These are phyloP conservation scores for Anoncus sp. DNA, from an alignment of 2,888 invertebrate species.

Conservation along the genomic window DNA sequence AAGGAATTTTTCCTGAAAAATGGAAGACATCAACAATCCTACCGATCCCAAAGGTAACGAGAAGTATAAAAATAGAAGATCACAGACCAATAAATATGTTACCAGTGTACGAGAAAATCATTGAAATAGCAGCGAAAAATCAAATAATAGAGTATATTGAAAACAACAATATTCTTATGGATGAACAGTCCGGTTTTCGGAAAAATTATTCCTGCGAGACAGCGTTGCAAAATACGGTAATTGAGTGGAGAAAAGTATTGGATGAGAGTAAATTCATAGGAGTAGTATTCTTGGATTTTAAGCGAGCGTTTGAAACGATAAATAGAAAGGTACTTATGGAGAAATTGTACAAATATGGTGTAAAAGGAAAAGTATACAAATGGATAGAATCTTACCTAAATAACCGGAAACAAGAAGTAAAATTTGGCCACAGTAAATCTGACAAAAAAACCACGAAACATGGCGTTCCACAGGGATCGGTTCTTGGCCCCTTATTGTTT, in stretches of 20 bases:
- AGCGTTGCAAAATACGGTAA: conserved; percentile 46
- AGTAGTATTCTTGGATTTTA: conserved; percentile 53
- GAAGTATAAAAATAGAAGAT: conserved; percentile 22
- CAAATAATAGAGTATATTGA: conserved; percentile 12
- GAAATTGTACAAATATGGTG: conserved; percentile 53
- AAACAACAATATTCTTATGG: background rate
- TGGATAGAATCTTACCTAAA: conserved; percentile 25
- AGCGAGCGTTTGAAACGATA: conserved; percentile 53
- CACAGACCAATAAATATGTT: conserved; percentile 43
- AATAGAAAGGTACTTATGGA: conserved; percentile 31
- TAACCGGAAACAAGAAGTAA: conserved; percentile 7
- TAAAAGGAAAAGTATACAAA: conserved; percentile 10
- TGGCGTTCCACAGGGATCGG: conserved; percentile 14
- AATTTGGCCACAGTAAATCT: background rate
- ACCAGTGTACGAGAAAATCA: conserved; percentile 43
- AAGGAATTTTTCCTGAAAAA: background rate
- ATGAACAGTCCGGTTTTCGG: conserved; percentile 7
- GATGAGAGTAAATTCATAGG: conserved; percentile 47
- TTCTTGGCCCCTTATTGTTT: conserved; percentile 5
- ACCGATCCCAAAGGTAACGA: conserved; percentile 19
- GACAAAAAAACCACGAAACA: background rate
- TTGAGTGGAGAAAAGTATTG: conserved; percentile 42
- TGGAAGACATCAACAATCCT: conserved; percentile 15
- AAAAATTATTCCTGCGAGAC: conserved; percentile 42
- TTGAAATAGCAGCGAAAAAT: conserved; percentile 31